Base-by-base conservation (phyloP, 2,113 vertebrate species). In the Prinia subflava region DNA sequence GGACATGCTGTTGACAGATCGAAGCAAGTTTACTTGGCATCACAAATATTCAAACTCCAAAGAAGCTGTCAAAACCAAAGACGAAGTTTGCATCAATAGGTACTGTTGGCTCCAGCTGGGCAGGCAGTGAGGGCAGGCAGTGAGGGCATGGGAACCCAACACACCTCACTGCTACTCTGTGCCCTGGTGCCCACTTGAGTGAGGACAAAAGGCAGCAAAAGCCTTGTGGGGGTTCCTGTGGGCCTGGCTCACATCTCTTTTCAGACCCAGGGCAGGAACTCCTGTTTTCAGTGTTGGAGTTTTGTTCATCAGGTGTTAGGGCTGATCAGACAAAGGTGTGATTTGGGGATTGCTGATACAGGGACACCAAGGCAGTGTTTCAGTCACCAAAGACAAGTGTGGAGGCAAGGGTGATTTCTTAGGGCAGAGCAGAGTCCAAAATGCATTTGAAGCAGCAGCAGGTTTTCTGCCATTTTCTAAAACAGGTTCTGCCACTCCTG, bases 121-220 rank as follows among this genome's bases (percentile, higher is more conserved):
- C 33, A 20, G 21, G 37, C 41, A 68, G 59, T 0, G 7, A 60
- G 4, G 31, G 68, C 30, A n/a, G n/a, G n/a, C n/a, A n/a, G 57
- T 0, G 7, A 62, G 4, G 33, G 68, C 30, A n/a, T 0, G 0
- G 52, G 37, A 52, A 47, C 6, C 31, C 59, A 52, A 15, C n/a
- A 22, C 3, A 4, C 33, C 10, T 44, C 22, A 27, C 39, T 41
- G 62, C 56, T 20, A 27, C 16, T 82, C 50, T 27, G 8, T 1
- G 0, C 63, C 30, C 10, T 44, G 22, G 5, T 0, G 0, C 55
- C 39, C 10, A 10, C 2, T 30, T 0, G 3, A 53, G 33, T 13
- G 37, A 83, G 53, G n/a, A 41, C 31, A 67, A 55, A 47, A 57
- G 7, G 2, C 3, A 20, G 31, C 57, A 89, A 71, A 31, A 53